Base-by-base conservation (phyloP, 2,888 invertebrate species). In the Aquatica leii region DNA sequence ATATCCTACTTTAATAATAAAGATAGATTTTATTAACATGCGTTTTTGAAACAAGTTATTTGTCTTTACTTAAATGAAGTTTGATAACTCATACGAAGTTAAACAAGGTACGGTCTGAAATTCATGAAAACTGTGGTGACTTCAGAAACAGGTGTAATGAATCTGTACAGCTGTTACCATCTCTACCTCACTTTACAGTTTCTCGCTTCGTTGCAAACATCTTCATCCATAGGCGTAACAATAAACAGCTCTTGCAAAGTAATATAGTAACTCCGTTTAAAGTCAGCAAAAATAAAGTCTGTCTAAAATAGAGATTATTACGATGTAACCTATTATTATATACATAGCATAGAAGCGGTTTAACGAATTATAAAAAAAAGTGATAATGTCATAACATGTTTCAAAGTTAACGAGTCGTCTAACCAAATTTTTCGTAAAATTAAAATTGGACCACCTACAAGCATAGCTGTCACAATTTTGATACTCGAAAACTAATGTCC, bases 91-190 rank as follows among this genome's bases (percentile, higher is more conserved):
- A 56, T 53, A 50, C 41, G 57, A 55, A 41, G 31, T 35, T 12
- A 21, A 57, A 54, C 54, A 54, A 48, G 14, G 61, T 20, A 20
- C 52, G 31, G 41, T 50, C 49, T 21, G 49, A 51, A 49, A 50
- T 50, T 52, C 50, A 34, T 54, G 24, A 54, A 63, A 69, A 65
- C 60, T 61, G 59, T 56, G 63, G 67, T 65, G 63, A 68, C 58
- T 66, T 66, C 57, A 62, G 65, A 63, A 71, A 71, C 74, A 74
- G 74, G 74, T 74, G 73, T 70, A 69, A 72, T 73, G 69, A 71
- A 75, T 73, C 69, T 66, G 60, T 67, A 65, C 71, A 74, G 73
- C 69, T 75, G 73, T 71, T 69, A 65, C 69, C 67, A 59, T 43
- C 60, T 65, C 65, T 24, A 63, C 68, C 58, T 59, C 56, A 64